Evolutionary conservation across 2,888 invertebrate genomes (phyloP).

Genomic region (Rotaria magnacalcarata): DNA sequence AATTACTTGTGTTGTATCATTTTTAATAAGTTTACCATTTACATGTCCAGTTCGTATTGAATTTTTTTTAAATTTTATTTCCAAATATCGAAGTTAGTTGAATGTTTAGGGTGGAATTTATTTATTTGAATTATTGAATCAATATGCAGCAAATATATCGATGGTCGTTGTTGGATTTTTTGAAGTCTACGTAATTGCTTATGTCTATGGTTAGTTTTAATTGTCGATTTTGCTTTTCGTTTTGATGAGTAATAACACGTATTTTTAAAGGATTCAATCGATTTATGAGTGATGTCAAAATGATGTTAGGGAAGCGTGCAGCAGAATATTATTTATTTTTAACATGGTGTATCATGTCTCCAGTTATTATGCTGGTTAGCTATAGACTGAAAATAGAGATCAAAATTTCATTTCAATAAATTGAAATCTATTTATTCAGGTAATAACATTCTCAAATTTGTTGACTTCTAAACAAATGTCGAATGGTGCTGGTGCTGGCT

Average conservation of each 20-base stretch:
- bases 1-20: neutral
- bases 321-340: slow-evolving; percentile 11
- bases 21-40: slow-evolving; percentile 6
- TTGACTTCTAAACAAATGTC: neutral
- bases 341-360: neutral
- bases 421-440: neutral
- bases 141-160: slow-evolving; percentile 19
- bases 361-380: neutral
- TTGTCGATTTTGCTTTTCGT: neutral
- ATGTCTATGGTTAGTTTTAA: neutral
- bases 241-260: neutral
- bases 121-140: neutral
- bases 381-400: no score
- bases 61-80: neutral
- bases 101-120: slow-evolving; percentile 11
- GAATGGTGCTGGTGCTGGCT: neutral
- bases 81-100: neutral
- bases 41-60: slow-evolving; percentile 1
- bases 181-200: neutral
- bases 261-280: neutral
- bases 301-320: slow-evolving; percentile 17
- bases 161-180: slow-evolving; percentile 14
- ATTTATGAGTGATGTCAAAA: slow-evolving; percentile 31
- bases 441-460: neutral
- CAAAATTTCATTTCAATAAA: no score